A percentile compares a stretch with the other conserved stretches of the same genome.
phyloP scores from a whole-genome alignment of 2,888 invertebrate genomes.

The Sepiola atlantica region DNA sequence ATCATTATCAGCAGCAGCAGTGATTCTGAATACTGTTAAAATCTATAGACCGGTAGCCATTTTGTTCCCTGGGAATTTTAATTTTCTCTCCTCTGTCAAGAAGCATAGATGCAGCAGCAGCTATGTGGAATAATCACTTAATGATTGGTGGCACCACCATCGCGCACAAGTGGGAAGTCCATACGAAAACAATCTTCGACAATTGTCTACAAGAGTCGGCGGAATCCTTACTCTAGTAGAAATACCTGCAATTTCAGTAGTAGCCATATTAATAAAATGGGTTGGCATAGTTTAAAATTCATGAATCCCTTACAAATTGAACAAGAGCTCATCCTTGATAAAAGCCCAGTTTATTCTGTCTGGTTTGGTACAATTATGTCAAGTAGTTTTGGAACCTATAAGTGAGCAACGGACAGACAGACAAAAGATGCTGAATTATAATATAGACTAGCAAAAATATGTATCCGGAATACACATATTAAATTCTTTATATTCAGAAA shows the following conservation, averaged over 20 bases:
- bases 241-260: slow-evolving; percentile 32
- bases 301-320: not conserved
- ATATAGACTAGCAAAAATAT: too few species aligned
- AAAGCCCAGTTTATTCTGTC: not conserved
- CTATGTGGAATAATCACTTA: not conserved
- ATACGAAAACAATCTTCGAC: not conserved
- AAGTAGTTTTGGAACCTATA: too few species aligned
- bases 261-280: not conserved
- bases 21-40: slow-evolving; percentile 11
- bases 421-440: too few species aligned
- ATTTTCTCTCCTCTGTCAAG: not conserved
- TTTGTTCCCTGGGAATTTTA: not conserved
- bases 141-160: slow-evolving; percentile 14
- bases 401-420: too few species aligned
- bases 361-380: too few species aligned
- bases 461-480: too few species aligned
- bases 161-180: not conserved
- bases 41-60: not conserved
- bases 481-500: too few species aligned
- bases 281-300: not conserved
- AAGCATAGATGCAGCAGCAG: not conserved
- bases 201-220: not conserved
- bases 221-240: not conserved
- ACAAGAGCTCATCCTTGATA: not conserved
- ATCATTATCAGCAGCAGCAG: not conserved